phyloP scores from a whole-genome alignment of 2,888 invertebrate genomes.

The Synanthedon formicaeformis region DNA sequence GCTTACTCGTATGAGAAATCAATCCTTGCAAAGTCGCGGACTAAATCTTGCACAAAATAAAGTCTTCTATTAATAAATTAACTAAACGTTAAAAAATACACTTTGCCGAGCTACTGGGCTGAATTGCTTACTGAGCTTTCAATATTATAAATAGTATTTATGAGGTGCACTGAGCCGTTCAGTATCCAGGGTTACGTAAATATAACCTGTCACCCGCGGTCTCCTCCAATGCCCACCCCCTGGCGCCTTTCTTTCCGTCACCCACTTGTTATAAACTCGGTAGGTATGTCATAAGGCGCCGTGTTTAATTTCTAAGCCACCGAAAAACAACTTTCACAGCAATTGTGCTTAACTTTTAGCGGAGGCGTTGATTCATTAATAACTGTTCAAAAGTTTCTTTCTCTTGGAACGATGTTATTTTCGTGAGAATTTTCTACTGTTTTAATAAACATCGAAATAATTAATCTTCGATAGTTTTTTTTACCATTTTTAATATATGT shows the following conservation, averaged over 20 bases:
- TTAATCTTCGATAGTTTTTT: too few species aligned
- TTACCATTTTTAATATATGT: too few species aligned
- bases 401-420: background rate
- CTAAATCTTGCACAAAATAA: too few species aligned
- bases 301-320: background rate
- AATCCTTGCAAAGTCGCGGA: too few species aligned
- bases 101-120: background rate
- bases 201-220: constrained; percentile 24
- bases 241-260: background rate
- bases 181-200: constrained; percentile 29
- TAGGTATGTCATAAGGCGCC: background rate
- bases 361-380: background rate
- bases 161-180: constrained; percentile 15
- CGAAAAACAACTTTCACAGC: background rate
- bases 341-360: background rate
- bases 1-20: too few species aligned
- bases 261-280: background rate
- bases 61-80: too few species aligned
- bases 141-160: background rate
- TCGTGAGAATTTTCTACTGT: too few species aligned
- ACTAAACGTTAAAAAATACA: background rate
- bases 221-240: constrained; percentile 18
- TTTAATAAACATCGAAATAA: too few species aligned
- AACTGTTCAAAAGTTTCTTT: background rate
- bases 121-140: background rate